phyloP scores from a whole-genome alignment of 2,888 invertebrate genomes.

The Acanthosepion pharaonis region DNA sequence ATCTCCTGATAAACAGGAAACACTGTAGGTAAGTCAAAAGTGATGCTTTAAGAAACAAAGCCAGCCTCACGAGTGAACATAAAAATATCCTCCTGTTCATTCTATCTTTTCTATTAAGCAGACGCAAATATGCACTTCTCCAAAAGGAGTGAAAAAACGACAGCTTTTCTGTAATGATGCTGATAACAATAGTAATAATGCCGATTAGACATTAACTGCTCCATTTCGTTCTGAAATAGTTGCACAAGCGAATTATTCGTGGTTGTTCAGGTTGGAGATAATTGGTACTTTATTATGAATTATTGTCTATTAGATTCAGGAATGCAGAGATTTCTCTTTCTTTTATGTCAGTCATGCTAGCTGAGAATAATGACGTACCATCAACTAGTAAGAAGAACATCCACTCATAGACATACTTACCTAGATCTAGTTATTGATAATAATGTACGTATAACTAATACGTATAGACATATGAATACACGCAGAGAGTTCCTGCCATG shows the following conservation, averaged over 20 bases:
- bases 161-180: background rate
- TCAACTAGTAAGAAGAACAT: background rate
- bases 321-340: background rate
- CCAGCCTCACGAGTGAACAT: background rate
- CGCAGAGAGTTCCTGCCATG: background rate
- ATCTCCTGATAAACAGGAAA: background rate
- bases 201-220: background rate
- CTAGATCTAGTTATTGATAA: background rate
- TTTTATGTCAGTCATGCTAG: background rate
- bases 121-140: background rate
- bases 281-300: constrained; percentile 18
- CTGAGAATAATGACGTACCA: background rate
- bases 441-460: background rate
- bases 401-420: background rate
- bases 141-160: background rate
- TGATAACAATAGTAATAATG: background rate
- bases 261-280: background rate
- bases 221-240: background rate
- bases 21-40: background rate
- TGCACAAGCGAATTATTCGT: background rate
- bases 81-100: background rate
- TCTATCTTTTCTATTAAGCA: background rate
- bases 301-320: background rate
- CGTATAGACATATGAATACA: background rate
- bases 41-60: background rate